These are phyloP conservation scores for Sminthurinus aureus DNA, from an alignment of 2,888 invertebrate genomes.

Conservation along the genomic window DNA sequence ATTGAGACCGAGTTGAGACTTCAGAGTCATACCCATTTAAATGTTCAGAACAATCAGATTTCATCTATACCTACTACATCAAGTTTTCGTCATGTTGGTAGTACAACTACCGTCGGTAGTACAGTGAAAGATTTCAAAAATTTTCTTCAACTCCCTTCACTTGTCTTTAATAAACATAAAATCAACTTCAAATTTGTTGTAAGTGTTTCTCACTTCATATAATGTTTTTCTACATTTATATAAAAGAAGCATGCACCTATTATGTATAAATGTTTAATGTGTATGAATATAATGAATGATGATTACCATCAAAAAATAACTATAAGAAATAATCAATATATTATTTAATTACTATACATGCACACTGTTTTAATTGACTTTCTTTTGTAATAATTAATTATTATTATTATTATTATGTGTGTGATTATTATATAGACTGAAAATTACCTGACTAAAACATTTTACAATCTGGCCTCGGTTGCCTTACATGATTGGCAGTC, in stretches of 20 bases:
- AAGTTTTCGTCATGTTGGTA: slow-evolving; percentile 7
- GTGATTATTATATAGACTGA: slow-evolving; percentile 71
- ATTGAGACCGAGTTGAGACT: slow-evolving; percentile 93
- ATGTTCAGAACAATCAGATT: slow-evolving; percentile 64
- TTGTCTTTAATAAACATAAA: slow-evolving; percentile 68
- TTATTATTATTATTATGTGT: not conserved
- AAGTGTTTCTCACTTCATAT: slow-evolving; percentile 50
- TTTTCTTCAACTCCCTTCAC: slow-evolving; percentile 69
- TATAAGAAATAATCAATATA: not conserved
- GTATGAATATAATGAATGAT: not conserved
- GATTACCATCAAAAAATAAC: too few relatives aligned
- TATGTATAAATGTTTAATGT: too few relatives aligned
- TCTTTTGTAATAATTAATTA: not conserved
- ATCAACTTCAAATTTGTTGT: slow-evolving; percentile 70
- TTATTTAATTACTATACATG: not conserved
- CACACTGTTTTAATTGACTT: not conserved
- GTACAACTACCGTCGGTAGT: not conserved
- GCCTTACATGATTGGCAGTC: slow-evolving; percentile 98
- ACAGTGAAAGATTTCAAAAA: slow-evolving; percentile 69
- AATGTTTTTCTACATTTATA: too few relatives aligned
- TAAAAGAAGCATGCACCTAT: too few relatives aligned
- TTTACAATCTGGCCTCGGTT: slow-evolving; percentile 97
- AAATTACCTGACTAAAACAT: slow-evolving; percentile 90
- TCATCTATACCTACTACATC: not conserved
- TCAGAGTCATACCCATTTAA: slow-evolving; percentile 90